Evolutionary conservation across 2,888 invertebrate genomes (phyloP), one percentile per base, ranked within the genome.

Genomic region (Drosophila nr. perissopoda): DNA sequence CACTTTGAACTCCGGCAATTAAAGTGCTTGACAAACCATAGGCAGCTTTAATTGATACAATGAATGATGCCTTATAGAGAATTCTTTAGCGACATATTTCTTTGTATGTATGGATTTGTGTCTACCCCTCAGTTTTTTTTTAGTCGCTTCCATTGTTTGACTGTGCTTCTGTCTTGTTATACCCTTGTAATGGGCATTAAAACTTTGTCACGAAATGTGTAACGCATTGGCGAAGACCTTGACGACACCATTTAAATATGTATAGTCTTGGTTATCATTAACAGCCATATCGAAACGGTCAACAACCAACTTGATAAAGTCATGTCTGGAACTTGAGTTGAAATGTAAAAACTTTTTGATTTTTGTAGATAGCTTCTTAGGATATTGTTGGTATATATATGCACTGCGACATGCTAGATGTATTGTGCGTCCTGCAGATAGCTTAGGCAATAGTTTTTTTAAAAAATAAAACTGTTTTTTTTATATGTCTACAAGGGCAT

Each of bases 1-100:
- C 88, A 70, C 87, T 88, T 69, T 87, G 87, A 90, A 75, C 90
- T 77, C 62, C 38, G 52, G 70, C 71, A 87, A 87, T 87, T 87
- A 71, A 89, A 83, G 65, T 70, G 70, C 59, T 48, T 67, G 69
- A 36, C 82, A 48, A 65, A 68, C 29, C 48, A 56, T 63, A 52
- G 54, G 27, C 36, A 59, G 42, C 67, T 63, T 79, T 40, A 80
- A 80, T 80, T 80, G 69, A 56, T 51, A 63, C 56, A 34, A 31
- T 60, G 46, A 34, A 59, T 34, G 46, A 16, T 59, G 38, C 11
- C 34, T 36, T 57, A 27, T 21, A 63, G 4, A 56, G 10, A 77
- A 60, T 49, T 60, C 7, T 54, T 42, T 49, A 27, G 27, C 38
- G n/a, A 53, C 33, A 18, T 21, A 18, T 38, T 21, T 53, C 18